Evolutionary conservation across 2,113 vertebrate species (phyloP).

Genomic region (Dicaeum eximium): DNA sequence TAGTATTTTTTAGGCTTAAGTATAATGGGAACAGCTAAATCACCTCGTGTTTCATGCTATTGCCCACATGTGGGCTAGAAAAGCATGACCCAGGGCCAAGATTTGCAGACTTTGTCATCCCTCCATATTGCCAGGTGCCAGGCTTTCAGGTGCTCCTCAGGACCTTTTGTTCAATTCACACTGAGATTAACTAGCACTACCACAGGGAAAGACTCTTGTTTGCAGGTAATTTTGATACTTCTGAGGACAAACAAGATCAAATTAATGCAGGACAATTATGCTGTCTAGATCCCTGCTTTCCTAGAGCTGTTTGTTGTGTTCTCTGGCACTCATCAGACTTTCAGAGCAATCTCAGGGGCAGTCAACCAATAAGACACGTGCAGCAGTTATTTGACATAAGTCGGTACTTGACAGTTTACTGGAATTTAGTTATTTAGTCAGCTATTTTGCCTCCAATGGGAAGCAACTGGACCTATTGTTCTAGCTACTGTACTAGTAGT

Average conservation of each 20-base stretch:
- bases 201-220: background rate
- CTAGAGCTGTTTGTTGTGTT: background rate
- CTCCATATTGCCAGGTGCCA: background rate
- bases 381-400: background rate
- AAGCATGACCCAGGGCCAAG: background rate
- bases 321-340: background rate
- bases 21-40: conserved; percentile 22
- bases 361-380: background rate
- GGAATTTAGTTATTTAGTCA: background rate
- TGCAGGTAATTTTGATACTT: background rate
- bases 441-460: background rate
- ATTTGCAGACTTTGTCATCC: background rate
- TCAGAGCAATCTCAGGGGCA: background rate
- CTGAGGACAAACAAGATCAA: background rate
- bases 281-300: background rate
- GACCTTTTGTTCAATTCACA: background rate
- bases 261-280: background rate
- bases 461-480: background rate
- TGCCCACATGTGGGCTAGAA: background rate
- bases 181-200: background rate
- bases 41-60: background rate
- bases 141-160: background rate
- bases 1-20: conserved; percentile 11
- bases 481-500: too few relatives aligned
- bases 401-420: background rate